A percentile compares a stretch with the other conserved stretches of the same genome.
Evolutionary conservation across 1,140 invertebrate genomes (phyloP).

Genomic region (Apolygus lucorum): DNA sequence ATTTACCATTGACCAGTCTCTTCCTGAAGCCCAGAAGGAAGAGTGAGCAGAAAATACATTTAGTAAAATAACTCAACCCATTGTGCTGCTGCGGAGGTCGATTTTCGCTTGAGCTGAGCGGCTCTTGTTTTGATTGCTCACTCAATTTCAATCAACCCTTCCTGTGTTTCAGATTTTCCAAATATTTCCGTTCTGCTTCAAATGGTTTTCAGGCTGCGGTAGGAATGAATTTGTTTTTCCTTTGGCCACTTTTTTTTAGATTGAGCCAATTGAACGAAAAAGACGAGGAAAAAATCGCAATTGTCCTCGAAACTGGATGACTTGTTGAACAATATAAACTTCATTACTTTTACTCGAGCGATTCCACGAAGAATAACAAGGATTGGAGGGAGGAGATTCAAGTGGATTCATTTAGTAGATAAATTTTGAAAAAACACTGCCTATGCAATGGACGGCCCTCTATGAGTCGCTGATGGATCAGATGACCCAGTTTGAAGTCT

Average conservation of each 20-base stretch:
- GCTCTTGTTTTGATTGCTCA: conserved; percentile 13
- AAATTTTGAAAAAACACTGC: no score
- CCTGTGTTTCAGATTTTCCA: background rate
- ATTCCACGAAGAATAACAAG: conserved; percentile 1
- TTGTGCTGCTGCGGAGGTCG: background rate
- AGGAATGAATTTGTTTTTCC: conserved; percentile 12
- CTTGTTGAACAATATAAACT: conserved; percentile 11
- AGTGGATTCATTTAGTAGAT: no score
- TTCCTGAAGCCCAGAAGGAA: no score
- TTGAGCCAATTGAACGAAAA: background rate
- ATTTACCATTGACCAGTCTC: no score
- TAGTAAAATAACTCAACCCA: background rate
- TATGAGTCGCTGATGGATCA: no score
- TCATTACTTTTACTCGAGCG: background rate
- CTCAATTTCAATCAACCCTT: conserved; percentile 11
- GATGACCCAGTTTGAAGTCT: no score
- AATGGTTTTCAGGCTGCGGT: conserved; percentile 4
- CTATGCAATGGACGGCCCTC: no score
- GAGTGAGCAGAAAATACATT: conserved; percentile 12
- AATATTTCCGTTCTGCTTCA: conserved; percentile 13
- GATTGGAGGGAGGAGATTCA: no score
- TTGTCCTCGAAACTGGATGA: background rate
- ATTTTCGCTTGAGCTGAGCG: conserved; percentile 2
- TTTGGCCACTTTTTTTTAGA: background rate
- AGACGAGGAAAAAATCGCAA: background rate